Conservation (phyloP, 2,113 vertebrate genomes). For the Megaceryle torquata region DNA sequence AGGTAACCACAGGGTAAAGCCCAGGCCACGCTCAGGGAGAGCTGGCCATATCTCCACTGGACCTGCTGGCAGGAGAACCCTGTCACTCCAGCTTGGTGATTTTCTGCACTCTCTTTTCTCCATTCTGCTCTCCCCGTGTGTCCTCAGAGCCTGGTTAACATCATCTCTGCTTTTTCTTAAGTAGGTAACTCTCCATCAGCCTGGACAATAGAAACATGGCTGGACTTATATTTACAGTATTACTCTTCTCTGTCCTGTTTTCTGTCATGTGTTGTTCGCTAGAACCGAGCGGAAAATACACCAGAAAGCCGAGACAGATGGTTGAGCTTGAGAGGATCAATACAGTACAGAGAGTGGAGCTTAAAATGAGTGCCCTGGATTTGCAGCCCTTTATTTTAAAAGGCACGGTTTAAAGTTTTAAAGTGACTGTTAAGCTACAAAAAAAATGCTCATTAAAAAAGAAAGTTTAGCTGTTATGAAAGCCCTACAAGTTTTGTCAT, state of each 20-base stretch:
- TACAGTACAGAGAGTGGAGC: background rate
- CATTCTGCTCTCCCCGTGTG: accelerated
- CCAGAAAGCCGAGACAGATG: background rate
- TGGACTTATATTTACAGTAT: background rate
- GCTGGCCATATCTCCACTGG: background rate
- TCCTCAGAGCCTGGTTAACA: background rate
- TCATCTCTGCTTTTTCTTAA: background rate
- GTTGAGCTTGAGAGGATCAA: background rate
- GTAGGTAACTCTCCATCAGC: background rate
- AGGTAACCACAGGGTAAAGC: background rate
- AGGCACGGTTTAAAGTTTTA: background rate
- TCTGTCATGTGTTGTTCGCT: background rate
- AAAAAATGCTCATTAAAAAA: background rate
- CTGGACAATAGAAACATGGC: background rate
- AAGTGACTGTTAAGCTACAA: background rate
- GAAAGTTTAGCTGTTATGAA: background rate
- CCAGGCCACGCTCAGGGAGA: background rate
- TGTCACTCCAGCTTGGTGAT: background rate
- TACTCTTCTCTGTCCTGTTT: background rate
- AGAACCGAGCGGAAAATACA: background rate
- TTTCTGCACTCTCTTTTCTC: background rate
- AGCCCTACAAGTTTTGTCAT: background rate
- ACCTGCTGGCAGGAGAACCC: background rate
- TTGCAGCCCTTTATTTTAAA: background rate
- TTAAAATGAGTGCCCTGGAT: background rate